A percentile compares a stretch with the other conserved stretches of the same genome.
Evolutionary conservation across 2,888 invertebrate species (phyloP).

Genomic region (Acrobasis suavella): DNA sequence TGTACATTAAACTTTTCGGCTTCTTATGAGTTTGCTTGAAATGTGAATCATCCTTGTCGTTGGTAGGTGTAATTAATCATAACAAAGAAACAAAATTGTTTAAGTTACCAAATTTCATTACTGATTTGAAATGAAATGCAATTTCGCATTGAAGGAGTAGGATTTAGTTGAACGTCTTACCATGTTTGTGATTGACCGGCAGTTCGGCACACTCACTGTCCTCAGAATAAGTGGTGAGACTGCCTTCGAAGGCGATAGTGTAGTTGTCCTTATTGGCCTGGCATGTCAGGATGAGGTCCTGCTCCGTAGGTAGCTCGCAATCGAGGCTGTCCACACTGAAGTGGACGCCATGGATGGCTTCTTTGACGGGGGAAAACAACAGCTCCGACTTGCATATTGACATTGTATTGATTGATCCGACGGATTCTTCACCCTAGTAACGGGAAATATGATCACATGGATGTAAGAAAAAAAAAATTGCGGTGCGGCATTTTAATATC

Average conservation of each 20-base stretch:
- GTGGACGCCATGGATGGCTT: constrained; percentile 88
- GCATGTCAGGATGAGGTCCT: constrained; percentile 94
- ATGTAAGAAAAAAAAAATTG: too few species aligned
- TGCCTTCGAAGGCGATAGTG: constrained; percentile 96
- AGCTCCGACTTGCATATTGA: constrained; percentile 96
- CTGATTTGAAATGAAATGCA: too few species aligned
- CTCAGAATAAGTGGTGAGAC: constrained; percentile 91
- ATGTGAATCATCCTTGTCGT: background rate
- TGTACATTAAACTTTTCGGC: background rate
- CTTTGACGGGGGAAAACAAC: constrained; percentile 94
- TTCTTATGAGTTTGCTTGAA: background rate
- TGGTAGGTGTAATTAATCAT: background rate
- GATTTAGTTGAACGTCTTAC: constrained; percentile 40
- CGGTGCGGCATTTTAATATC: too few species aligned
- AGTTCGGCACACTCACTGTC: constrained; percentile 87
- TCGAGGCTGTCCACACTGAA: constrained; percentile 96
- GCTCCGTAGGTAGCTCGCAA: constrained; percentile 90
- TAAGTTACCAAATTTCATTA: too few species aligned
- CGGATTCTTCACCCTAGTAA: constrained; percentile 87
- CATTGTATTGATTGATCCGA: constrained; percentile 89
- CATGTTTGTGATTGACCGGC: constrained; percentile 80
- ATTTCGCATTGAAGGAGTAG: too few species aligned
- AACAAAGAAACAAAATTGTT: background rate
- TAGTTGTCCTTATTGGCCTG: constrained; percentile 97
- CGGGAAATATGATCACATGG: constrained; percentile 20